Percentiles rank a stretch among this genome's conserved stretches.
These are phyloP conservation scores for Anthoscopus minutus DNA, from an alignment of 2,113 vertebrate species.

Conservation along the genomic window DNA sequence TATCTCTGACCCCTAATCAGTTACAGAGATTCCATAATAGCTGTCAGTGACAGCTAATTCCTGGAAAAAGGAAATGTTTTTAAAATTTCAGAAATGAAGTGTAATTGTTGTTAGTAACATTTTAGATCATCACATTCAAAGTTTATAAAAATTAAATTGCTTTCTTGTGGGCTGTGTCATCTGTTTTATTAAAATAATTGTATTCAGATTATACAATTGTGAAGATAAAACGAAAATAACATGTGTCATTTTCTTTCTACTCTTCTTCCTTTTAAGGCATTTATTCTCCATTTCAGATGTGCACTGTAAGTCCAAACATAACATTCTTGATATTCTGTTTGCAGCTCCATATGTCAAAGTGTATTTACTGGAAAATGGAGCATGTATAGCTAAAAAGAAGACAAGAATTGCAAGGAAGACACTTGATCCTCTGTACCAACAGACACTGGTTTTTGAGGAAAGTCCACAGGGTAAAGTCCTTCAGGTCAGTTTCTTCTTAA, in stretches of 20 bases:
- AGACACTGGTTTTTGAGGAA: constrained; percentile 93
- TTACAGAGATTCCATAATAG: not conserved
- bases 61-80: not conserved
- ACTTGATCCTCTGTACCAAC: constrained; percentile 95
- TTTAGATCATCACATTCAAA: not conserved
- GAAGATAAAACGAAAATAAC: not conserved
- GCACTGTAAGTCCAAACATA: not conserved
- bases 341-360: constrained; percentile 97
- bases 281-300: not conserved
- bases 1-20: not conserved
- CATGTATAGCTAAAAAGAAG: constrained; percentile 98
- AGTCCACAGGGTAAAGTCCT: constrained; percentile 97
- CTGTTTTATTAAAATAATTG: not conserved
- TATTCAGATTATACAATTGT: not conserved
- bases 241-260: not conserved
- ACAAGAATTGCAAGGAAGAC: constrained; percentile 98
- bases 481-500: constrained; percentile 79
- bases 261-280: constrained; percentile 17
- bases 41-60: not conserved
- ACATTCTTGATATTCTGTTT: constrained; percentile 22
- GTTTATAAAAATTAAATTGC: not conserved
- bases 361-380: constrained; percentile 93
- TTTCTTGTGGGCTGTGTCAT: not conserved
- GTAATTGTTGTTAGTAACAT: not conserved
- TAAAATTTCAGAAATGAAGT: not conserved